These are phyloP conservation scores for Apotomis turbidana DNA, from an alignment of 2,888 invertebrate species.

Conservation along the genomic window DNA sequence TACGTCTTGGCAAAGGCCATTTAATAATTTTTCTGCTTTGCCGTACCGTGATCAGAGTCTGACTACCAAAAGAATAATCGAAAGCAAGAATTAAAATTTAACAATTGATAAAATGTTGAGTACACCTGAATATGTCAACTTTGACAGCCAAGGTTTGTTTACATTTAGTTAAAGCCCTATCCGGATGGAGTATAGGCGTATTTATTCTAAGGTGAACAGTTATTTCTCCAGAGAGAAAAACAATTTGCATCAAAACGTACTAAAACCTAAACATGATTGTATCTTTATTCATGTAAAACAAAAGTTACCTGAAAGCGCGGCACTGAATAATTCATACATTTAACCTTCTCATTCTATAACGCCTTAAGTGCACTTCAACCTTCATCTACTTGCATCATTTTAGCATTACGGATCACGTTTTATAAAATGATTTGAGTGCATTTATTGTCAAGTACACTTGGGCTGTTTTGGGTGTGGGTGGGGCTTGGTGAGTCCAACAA, in stretches of 20 bases:
- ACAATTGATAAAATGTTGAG: no score
- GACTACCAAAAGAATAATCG: no score
- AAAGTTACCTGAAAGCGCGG: slow-evolving; percentile 32
- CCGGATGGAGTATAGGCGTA: no score
- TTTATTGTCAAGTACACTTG: not conserved
- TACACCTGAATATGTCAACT: no score
- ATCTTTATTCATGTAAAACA: slow-evolving; percentile 28
- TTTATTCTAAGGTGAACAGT: no score
- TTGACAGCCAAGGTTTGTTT: no score
- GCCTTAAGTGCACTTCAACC: not conserved
- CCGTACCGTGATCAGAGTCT: no score
- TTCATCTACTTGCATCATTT: slow-evolving; percentile 14
- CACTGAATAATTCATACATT: slow-evolving; percentile 35
- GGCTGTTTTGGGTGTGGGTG: not conserved
- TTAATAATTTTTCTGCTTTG: no score
- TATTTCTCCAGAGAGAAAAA: not conserved
- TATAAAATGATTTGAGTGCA: not conserved
- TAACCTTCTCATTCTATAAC: not conserved
- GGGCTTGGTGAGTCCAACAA: slow-evolving; percentile 44
- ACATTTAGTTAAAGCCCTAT: no score
- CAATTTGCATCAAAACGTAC: slow-evolving; percentile 25
- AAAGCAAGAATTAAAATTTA: no score
- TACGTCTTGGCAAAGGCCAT: no score
- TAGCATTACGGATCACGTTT: not conserved
- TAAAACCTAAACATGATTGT: slow-evolving; percentile 23